Evolutionary conservation across 2,888 invertebrate species (phyloP), one percentile per base, ranked within the genome.

Genomic region (Tenthredo notha): DNA sequence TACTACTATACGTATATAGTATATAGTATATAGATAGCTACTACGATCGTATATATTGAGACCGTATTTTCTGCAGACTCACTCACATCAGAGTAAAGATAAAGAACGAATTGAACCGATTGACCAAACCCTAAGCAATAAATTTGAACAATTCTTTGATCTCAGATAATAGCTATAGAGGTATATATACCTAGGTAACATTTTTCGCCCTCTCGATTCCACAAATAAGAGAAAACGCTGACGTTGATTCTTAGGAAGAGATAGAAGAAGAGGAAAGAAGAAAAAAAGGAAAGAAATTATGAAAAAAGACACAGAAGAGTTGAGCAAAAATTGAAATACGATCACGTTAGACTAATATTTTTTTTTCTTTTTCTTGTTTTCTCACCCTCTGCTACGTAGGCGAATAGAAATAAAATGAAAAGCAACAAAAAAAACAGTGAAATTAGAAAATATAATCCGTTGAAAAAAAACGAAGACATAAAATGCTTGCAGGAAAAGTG

Each of bases 91-190:
- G 61, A 4, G 61, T 25, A 10, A 61, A 61, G 25, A 9, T 21
- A 21, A 25, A 25, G 61, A 61, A 21, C 21, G 61, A 61, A 61
- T 61, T 61, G 61, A 61, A 61, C 21, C 61, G 61, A 61, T 61
- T 61, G 25, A 61, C 61, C 25, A 61, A 61, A 18, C 70, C 18
- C 37, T 37, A 9, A 21, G n/a, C 18, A 40, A 33, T 72, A 72
- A 72, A 72, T 72, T 72, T 40, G 37, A 37, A 61, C 61, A 61
- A 61, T 25, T 61, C 61, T 61, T 61, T 54, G 54, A 54, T 54
- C n/a, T 54, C 54, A 7, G 54, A 54, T 18, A 54, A 50, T 50
- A 50, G 15, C 3, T 50, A 50, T 47, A n/a, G n/a, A 47, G 15
- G 47, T 47, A 47, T 47, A 47, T n/a, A n/a, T n/a, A n/a, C n/a